These are phyloP conservation scores for Neofelis nebulosa DNA, from an alignment of 2,113 vertebrate genomes.

Conservation along the genomic window DNA sequence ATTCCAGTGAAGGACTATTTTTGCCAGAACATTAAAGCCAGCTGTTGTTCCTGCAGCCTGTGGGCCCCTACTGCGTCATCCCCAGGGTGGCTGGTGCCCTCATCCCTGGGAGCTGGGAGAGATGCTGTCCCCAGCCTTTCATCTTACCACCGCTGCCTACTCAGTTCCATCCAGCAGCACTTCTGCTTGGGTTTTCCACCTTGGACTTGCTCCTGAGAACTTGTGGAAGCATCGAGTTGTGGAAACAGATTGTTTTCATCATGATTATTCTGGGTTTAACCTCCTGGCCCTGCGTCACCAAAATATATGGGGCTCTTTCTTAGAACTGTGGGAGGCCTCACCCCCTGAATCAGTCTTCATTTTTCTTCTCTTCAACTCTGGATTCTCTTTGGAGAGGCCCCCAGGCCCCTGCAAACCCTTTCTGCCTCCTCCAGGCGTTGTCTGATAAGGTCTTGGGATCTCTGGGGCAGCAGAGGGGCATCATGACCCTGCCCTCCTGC, in stretches of 20 bases:
- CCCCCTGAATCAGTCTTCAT: not conserved
- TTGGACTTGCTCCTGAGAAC: slow-evolving; percentile 70
- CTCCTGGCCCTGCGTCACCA: slow-evolving; percentile 56
- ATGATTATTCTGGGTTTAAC: slow-evolving; percentile 70
- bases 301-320: slow-evolving; percentile 19
- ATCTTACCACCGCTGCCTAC: not conserved
- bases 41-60: slow-evolving; percentile 43
- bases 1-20: slow-evolving; percentile 17
- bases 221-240: slow-evolving; percentile 66
- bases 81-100: not conserved
- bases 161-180: slow-evolving; percentile 61
- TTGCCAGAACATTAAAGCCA: slow-evolving; percentile 66
- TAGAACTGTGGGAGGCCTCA: not conserved
- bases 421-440: not conserved
- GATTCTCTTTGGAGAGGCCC: not conserved
- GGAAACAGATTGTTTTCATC: slow-evolving; percentile 74
- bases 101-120: not conserved
- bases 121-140: not conserved
- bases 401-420: not conserved
- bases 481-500: not conserved
- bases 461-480: not conserved
- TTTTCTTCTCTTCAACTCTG: not conserved
- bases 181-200: slow-evolving; percentile 60
- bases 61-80: too few relatives aligned
- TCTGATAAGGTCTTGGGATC: not conserved